Conservation (phyloP, 2,888 invertebrate genomes). For the Hydroisotoma schaefferi region DNA sequence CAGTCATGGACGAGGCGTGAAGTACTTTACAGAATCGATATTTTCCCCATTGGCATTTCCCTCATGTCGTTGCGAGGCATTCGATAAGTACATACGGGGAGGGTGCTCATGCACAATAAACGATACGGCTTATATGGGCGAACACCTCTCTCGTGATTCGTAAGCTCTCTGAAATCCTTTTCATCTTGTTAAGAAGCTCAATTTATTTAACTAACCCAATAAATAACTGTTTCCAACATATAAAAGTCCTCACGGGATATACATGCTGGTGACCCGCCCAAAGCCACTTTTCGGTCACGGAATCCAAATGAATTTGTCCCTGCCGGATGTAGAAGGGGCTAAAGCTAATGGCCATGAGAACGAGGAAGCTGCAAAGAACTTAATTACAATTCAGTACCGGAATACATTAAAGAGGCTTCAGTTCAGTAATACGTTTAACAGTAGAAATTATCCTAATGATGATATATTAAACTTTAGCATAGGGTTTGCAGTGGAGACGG, state of each 20-base stretch:
- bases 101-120: constrained; percentile 34
- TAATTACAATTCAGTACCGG: neutral
- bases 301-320: constrained; percentile 18
- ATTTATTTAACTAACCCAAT: neutral
- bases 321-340: neutral
- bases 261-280: constrained; percentile 20
- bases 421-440: constrained; percentile 2
- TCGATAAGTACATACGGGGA: constrained; percentile 34
- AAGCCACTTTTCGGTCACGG: constrained; percentile 27
- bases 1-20: constrained; percentile 39
- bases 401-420: neutral
- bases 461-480: constrained; percentile 28
- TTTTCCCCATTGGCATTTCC: constrained; percentile 41
- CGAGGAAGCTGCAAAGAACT: neutral
- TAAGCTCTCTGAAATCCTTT: constrained; percentile 1
- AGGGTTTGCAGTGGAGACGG: neutral
- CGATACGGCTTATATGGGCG: constrained; percentile 36
- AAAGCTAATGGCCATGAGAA: neutral
- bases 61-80: constrained; percentile 39
- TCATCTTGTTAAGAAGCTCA: neutral
- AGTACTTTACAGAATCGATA: constrained; percentile 43
- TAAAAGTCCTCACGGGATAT: constrained; percentile 24
- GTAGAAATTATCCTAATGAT: constrained; percentile 29
- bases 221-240: neutral
- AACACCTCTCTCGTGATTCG: constrained; percentile 32